Base-by-base conservation (phyloP, 2,113 vertebrate genomes). In the Phyllostomus discolor region DNA sequence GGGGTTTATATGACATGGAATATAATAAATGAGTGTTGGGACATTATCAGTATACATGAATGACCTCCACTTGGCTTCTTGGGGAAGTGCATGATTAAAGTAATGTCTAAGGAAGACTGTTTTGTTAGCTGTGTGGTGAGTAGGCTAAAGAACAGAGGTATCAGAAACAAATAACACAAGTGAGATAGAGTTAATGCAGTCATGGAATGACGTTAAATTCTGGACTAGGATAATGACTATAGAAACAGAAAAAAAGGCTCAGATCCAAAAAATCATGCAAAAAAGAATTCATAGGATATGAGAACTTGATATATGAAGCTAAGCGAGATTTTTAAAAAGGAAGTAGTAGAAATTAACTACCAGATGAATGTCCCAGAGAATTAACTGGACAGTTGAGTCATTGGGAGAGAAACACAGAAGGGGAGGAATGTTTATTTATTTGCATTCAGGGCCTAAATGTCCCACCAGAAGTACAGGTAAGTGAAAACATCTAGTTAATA, bases 321-420 rank as follows among this genome's bases (percentile, higher is more conserved):
- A 86, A 97, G 35, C 57, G 64, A 88, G 41, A 88, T 72, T 83
- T 82, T 76, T n/a, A 48, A 54, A 52, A 91, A 95, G 64, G 75
- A 95, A 95, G 57, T 86, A 79, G 75, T 94, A 87, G 95, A 97
- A 93, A 89, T 75, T 89, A 94, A 96, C 67, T 93, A 73, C 73
- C 73, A 91, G 73, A 97, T 91, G 79, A 94, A 70, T 87, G 92
- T 83, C 43, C 41, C 33, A 46, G 79, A 90, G 64, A 95, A 94
- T 75, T 95, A 93, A 97, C 24, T 87, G 79, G 50, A 93, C 15
- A 90, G 62, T 92, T 97, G 95, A 93, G 75, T 97, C 94, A 94
- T 10, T 87, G 92, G 69, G 50, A 97, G 80, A 83, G 67, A 70
- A 96, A 91, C 43, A 73, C 10, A 95, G 81, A 81, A 90, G 33